Evolutionary conservation across 2,888 invertebrate genomes (phyloP).

Genomic region (Drosophila atripex): DNA sequence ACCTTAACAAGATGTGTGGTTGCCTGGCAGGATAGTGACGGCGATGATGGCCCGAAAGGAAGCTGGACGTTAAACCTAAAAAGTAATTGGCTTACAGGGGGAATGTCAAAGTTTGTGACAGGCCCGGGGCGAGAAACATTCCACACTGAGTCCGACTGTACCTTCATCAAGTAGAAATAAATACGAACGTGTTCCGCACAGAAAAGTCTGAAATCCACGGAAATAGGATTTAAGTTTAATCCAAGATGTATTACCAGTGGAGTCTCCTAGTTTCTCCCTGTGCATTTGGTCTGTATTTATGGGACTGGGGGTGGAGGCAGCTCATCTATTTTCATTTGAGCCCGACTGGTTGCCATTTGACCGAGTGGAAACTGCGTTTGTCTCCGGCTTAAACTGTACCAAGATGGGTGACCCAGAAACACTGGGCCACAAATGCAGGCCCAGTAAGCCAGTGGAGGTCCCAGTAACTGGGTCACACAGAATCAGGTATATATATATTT

Average conservation of each 20-base stretch:
- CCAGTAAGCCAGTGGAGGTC: conserved; percentile 34
- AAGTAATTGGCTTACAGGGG: conserved; percentile 70
- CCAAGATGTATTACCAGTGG: no score
- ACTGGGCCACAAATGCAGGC: conserved; percentile 53
- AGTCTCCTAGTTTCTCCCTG: conserved; percentile 4
- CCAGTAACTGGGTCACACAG: conserved; percentile 59
- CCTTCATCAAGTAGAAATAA: conserved; percentile 31
- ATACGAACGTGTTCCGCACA: conserved; percentile 22
- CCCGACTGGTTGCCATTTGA: conserved; percentile 50
- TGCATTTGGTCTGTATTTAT: conserved; percentile 20
- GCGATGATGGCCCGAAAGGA: conserved; percentile 41
- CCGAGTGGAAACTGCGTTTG: conserved; percentile 35
- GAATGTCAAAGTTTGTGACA: conserved; percentile 60
- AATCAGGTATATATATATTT: conserved; percentile 7
- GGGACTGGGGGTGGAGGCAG: conserved; percentile 39
- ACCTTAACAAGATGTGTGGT: conserved; percentile 44
- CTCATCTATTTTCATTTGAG: conserved; percentile 73
- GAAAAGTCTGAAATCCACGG: background rate
- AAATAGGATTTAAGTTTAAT: background rate
- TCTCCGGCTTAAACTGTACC: conserved; percentile 46
- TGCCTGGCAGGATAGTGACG: conserved; percentile 7
- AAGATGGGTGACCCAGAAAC: conserved; percentile 62
- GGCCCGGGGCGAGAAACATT: conserved; percentile 24
- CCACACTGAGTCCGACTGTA: conserved; percentile 54
- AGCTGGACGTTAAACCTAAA: conserved; percentile 48